phyloP scores from a whole-genome alignment of 2,888 invertebrate species.

The Gari tellinella region DNA sequence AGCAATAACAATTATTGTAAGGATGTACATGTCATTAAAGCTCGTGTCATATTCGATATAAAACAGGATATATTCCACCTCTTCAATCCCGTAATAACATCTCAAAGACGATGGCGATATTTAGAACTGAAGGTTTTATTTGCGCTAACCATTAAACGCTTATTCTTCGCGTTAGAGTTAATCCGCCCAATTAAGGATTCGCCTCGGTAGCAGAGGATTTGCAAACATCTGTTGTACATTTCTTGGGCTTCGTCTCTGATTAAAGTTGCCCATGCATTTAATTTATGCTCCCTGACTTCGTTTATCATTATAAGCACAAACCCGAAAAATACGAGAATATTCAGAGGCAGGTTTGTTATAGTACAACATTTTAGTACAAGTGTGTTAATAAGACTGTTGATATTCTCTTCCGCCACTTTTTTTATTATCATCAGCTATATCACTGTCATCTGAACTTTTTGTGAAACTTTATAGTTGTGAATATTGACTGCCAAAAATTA shows the following conservation, averaged over 20 bases:
- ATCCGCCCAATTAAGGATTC: slow-evolving; percentile 46
- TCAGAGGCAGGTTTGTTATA: too few species aligned
- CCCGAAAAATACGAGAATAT: too few species aligned
- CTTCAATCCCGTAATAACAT: slow-evolving; percentile 10
- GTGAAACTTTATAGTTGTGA: too few species aligned
- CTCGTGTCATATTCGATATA: slow-evolving; percentile 21
- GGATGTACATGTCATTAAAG: slow-evolving; percentile 14
- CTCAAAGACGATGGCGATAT: slow-evolving; percentile 9
- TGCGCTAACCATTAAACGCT: slow-evolving; percentile 26
- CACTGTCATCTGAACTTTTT: too few species aligned
- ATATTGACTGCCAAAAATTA: too few species aligned
- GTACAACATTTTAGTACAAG: too few species aligned
- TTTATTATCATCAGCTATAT: too few species aligned
- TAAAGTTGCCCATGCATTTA: too few species aligned
- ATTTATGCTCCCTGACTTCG: too few species aligned
- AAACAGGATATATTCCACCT: slow-evolving; percentile 22
- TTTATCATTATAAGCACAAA: too few species aligned
- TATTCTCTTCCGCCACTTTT: too few species aligned
- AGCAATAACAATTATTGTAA: slow-evolving; percentile 35
- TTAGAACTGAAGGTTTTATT: slow-evolving; percentile 32
- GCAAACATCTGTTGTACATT: slow-evolving; percentile 34
- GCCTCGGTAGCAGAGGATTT: slow-evolving; percentile 19
- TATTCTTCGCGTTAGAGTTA: slow-evolving; percentile 8
- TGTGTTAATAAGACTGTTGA: too few species aligned
- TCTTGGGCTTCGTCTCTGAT: slow-evolving; percentile 2